A percentile compares a stretch with the other conserved stretches of the same genome.
Conservation (phyloP, 2,113 vertebrate species). For the Antechinus flavipes region DNA sequence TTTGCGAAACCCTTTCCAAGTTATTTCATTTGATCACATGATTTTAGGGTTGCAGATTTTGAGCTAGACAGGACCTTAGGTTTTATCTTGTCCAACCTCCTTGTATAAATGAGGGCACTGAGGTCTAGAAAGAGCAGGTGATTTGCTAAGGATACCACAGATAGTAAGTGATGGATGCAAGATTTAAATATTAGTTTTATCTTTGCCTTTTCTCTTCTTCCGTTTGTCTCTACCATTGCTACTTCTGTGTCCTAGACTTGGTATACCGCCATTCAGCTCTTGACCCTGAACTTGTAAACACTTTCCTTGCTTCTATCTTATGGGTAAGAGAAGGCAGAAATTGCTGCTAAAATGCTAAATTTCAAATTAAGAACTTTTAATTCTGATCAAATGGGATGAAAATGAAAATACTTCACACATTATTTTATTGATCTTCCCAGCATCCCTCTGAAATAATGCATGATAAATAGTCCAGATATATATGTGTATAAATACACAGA, state of each 20-base stretch:
- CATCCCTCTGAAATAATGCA: not conserved
- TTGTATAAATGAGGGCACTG: slow-evolving; percentile 15
- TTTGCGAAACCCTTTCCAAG: not conserved
- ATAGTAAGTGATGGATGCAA: not conserved
- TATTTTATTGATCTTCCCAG: not conserved
- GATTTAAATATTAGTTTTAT: not conserved
- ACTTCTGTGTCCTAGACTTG: not conserved
- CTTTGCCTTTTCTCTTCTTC: not conserved
- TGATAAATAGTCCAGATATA: not conserved
- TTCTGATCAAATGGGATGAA: not conserved
- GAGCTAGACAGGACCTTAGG: slow-evolving; percentile 6
- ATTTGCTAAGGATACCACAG: not conserved
- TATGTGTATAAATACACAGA: not conserved
- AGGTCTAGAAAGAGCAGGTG: not conserved
- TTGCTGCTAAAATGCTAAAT: not conserved
- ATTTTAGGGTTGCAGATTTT: not conserved
- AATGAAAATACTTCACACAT: not conserved
- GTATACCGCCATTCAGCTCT: not conserved
- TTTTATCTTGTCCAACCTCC: slow-evolving; percentile 35
- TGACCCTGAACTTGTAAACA: not conserved
- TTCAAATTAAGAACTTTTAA: not conserved
- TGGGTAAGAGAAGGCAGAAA: not conserved
- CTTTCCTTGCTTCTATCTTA: not conserved
- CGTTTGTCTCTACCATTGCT: not conserved
- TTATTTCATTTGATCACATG: not conserved